Evolutionary conservation across 2,113 vertebrate species (phyloP).

Genomic region (Varanus salvator): DNA sequence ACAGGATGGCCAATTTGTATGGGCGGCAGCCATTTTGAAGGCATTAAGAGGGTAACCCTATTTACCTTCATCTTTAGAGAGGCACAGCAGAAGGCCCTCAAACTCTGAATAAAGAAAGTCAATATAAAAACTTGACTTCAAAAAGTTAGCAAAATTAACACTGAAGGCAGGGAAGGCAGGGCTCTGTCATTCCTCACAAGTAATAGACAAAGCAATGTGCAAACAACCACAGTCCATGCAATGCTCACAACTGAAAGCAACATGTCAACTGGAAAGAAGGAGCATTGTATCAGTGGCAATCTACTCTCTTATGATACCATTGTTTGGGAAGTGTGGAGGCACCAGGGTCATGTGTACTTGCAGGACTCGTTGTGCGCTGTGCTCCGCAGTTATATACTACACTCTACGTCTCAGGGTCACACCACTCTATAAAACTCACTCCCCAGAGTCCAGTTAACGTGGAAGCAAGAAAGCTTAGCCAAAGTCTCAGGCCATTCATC

Average conservation of each 20-base stretch:
- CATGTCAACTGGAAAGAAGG: no score
- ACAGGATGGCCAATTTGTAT: no score
- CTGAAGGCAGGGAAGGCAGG: background rate
- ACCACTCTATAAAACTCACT: background rate
- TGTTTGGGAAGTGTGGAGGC: background rate
- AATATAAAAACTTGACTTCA: background rate
- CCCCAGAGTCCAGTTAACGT: background rate
- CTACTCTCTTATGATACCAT: background rate
- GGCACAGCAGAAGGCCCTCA: background rate
- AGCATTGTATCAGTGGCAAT: no score
- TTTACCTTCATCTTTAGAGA: background rate
- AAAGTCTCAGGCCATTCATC: background rate
- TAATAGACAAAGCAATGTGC: background rate
- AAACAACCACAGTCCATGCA: background rate
- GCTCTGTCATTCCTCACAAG: background rate
- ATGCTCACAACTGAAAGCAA: no score
- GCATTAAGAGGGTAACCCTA: no score
- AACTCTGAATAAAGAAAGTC: background rate
- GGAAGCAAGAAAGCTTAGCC: background rate
- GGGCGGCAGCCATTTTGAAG: no score
- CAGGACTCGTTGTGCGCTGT: background rate
- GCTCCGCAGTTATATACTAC: background rate
- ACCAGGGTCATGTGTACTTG: background rate
- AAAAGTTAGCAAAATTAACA: background rate
- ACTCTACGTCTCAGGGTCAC: background rate